Conservation (phyloP, 2,888 invertebrate genomes). For the Harmothoe impar region DNA sequence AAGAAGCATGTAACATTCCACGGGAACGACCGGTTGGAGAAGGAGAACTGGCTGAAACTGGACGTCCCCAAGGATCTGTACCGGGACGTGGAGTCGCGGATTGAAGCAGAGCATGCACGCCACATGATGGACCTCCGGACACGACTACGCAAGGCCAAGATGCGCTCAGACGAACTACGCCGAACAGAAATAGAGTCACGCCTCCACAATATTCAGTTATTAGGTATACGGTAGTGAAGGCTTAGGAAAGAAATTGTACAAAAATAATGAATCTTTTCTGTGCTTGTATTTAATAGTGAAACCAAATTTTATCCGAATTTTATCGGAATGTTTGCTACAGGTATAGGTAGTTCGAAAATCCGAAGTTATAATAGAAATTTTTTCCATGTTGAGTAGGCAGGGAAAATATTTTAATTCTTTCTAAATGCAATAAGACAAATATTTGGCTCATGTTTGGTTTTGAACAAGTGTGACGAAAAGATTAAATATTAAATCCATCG, state of each 20-base stretch:
- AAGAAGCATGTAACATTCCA: constrained; percentile 60
- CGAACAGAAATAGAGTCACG: constrained; percentile 49
- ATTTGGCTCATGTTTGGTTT: too few relatives aligned
- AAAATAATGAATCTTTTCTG: too few relatives aligned
- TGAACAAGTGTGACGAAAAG: too few relatives aligned
- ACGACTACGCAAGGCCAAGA: constrained; percentile 55
- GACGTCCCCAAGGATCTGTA: constrained; percentile 24
- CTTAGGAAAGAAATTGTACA: not conserved
- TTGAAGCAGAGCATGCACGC: constrained; percentile 46
- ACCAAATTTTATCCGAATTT: too few relatives aligned
- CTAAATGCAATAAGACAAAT: too few relatives aligned
- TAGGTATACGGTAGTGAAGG: constrained; percentile 48
- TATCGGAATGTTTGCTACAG: too few relatives aligned
- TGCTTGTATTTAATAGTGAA: too few relatives aligned
- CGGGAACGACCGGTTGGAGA: not conserved
- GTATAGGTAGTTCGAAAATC: too few relatives aligned
- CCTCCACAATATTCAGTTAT: constrained; percentile 43
- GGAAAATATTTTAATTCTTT: too few relatives aligned
- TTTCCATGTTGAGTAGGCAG: too few relatives aligned
- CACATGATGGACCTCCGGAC: constrained; percentile 50
- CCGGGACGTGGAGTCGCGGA: constrained; percentile 14
- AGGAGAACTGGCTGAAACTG: constrained; percentile 10
- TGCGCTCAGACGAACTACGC: constrained; percentile 29
- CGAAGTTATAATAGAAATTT: too few relatives aligned
- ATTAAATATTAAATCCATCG: too few relatives aligned